Conservation (phyloP, 2,113 vertebrate genomes). For the Rhabdomys dilectus region DNA sequence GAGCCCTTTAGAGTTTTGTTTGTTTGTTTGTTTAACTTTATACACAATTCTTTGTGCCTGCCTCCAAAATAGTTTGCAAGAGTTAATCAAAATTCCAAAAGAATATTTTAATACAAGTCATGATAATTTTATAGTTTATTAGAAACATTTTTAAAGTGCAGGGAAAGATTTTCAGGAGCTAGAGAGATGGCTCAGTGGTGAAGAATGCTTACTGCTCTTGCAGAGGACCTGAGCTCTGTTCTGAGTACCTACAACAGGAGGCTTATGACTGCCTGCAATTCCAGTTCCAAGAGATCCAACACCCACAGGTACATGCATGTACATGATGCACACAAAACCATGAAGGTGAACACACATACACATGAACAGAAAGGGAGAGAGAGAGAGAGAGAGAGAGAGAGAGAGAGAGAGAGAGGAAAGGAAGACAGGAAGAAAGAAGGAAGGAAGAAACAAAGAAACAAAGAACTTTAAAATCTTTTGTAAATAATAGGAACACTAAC, state of each 20-base stretch:
- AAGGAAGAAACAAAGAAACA: too few relatives aligned
- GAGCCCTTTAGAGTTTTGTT: neutral
- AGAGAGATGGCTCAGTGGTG: neutral
- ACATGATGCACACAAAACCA: neutral
- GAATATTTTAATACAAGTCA: neutral
- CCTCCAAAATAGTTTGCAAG: constrained; percentile 17
- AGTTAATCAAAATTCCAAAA: neutral
- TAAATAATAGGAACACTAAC: neutral
- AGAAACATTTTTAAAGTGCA: neutral
- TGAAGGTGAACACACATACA: neutral
- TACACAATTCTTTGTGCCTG: neutral
- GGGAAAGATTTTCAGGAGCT: neutral
- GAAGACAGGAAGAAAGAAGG: too few relatives aligned
- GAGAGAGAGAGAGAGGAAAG: too few relatives aligned
- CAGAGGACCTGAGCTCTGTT: neutral
- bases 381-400: too few relatives aligned
- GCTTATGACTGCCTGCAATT: neutral
- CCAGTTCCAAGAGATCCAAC: too few relatives aligned
- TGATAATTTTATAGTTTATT: neutral
- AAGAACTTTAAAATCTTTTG: neutral
- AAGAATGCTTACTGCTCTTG: neutral
- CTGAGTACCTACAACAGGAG: neutral
- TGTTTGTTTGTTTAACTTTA: neutral
- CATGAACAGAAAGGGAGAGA: neutral
- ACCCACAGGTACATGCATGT: too few relatives aligned